Evolutionary conservation across 2,797 vertebrate genomes (phyloP).

Genomic region (Hybognathus amarus): DNA sequence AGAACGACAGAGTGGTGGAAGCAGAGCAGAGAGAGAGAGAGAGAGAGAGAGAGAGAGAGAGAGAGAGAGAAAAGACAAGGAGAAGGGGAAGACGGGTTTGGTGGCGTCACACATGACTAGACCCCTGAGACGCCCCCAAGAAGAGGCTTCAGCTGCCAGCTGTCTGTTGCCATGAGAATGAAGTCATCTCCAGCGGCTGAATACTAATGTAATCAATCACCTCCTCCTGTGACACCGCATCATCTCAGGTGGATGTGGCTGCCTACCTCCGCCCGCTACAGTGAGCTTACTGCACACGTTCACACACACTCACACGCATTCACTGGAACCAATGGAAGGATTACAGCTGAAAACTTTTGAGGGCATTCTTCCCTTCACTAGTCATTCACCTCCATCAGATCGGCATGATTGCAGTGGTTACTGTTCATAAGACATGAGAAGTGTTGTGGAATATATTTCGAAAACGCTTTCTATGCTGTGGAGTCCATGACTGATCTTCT

Average conservation of each 20-base stretch:
- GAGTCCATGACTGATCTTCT: not conserved
- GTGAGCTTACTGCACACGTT: slow-evolving; percentile 64
- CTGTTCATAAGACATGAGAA: not conserved
- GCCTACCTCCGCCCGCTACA: slow-evolving; percentile 61
- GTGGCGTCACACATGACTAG: slow-evolving; percentile 67
- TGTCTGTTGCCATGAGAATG: slow-evolving; percentile 72
- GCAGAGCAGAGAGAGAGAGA: slow-evolving; percentile 15
- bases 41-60: not conserved
- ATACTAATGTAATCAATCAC: slow-evolving; percentile 74
- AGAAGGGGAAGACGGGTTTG: slow-evolving; percentile 51
- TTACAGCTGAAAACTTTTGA: slow-evolving; percentile 35
- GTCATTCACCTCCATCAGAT: slow-evolving; percentile 28
- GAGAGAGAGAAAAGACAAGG: slow-evolving; percentile 32
- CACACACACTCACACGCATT: slow-evolving; percentile 63
- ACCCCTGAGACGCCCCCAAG: slow-evolving; percentile 64
- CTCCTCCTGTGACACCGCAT: slow-evolving; percentile 64
- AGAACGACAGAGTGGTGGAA: too few relatives aligned
- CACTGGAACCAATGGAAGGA: slow-evolving; percentile 28
- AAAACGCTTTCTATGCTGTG: slow-evolving; percentile 16
- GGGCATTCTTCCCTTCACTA: slow-evolving; percentile 41
- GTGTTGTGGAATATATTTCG: slow-evolving; percentile 5
- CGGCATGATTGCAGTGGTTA: not conserved
- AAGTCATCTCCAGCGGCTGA: slow-evolving; percentile 69
- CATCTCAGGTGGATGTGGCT: slow-evolving; percentile 65
- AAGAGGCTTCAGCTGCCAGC: slow-evolving; percentile 68